Base-by-base conservation (phyloP, 2,797 vertebrate species). In the Spinibarbus caldwelli region DNA sequence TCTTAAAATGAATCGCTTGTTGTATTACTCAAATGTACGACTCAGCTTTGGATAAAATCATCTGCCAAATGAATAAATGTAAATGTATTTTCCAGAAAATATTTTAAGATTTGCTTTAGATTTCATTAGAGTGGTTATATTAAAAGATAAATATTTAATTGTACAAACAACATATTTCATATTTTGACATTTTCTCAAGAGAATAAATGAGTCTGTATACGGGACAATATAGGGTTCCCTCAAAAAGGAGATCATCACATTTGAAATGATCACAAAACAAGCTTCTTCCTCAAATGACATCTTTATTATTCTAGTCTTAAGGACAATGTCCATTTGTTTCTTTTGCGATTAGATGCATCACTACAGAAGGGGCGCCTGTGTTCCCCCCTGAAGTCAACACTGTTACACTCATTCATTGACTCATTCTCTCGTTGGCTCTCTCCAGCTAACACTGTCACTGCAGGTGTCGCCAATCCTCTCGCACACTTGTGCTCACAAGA, bases 351-450 rank as follows among this genome's bases (percentile, higher is more conserved):
- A 4, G 31, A 75, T 73, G 54, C 41, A 34, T 83, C 54, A 80
- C 64, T 80, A 21, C 26, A 64, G 54, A 47, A 64, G 26, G n/a
- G 57, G 26, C 0, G 41, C 26, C 26, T 57, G 31, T 43, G 38
- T 43, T 70, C 23, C n/a, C 64, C 31, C 79, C 47, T 17, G 52
- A 62, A 73, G 80, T 82, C 80, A 73, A 82, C 38, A 38, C 19
- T 5, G 70, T 64, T 47, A 82, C 68, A 82, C 80, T 64, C 80
- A 82, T 82, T 59, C 71, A 49, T 57, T 76, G 82, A 83, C 43
- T 83, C 82, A 76, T 41, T 47, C 71, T 76, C 49, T 82, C 15
- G 9, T 17, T 29, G 15, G 67, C 66, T 71, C 49, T 72, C 41
- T 82, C 19, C 41, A 71, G 79, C 79, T 38, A 52, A 36, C n/a